Conservation (phyloP, 2,113 vertebrate genomes). For the Lasiurus borealis region DNA sequence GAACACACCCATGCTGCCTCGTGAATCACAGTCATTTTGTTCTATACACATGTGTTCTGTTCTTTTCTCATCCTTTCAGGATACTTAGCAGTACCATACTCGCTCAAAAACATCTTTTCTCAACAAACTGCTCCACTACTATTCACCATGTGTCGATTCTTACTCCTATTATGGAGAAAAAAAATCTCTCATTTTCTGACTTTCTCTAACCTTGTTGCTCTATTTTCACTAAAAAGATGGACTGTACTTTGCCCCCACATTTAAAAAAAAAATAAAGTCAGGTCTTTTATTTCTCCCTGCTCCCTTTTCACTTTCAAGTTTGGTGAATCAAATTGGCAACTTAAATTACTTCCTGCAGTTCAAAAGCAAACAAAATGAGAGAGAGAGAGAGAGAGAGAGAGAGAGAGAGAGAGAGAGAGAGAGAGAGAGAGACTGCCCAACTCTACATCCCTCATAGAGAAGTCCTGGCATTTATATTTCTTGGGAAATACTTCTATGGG, state of each 20-base stretch:
- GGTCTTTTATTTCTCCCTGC: not conserved
- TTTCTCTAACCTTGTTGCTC: not conserved
- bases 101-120: not conserved
- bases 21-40: not conserved
- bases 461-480: not conserved
- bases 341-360: conserved; percentile 1
- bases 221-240: not conserved
- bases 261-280: not conserved
- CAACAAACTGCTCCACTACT: not conserved
- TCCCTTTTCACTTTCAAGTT: not conserved
- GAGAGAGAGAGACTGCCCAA: not conserved
- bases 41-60: not conserved
- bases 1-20: not conserved
- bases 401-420: not conserved
- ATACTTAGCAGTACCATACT: not conserved
- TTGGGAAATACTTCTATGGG: not conserved
- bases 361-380: not conserved
- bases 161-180: not conserved
- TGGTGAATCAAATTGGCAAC: not conserved
- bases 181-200: not conserved
- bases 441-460: not conserved
- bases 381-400: not conserved
- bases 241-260: not conserved
- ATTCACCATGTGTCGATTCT: not conserved
- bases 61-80: not conserved